Conservation (phyloP, 2,113 vertebrate genomes). For the Daboia siamensis region DNA sequence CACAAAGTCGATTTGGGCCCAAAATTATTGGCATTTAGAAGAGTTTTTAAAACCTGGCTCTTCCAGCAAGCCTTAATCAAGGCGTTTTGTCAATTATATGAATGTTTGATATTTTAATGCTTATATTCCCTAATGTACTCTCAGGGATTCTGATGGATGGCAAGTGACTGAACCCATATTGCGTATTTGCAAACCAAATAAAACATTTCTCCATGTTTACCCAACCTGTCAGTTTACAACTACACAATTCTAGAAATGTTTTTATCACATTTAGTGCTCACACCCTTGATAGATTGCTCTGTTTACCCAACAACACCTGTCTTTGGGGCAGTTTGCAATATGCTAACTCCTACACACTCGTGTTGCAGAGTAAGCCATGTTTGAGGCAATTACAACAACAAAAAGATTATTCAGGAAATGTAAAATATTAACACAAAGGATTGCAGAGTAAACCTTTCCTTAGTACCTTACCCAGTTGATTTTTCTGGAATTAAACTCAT, state of each 20-base stretch:
- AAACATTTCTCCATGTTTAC: background rate
- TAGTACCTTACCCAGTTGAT: background rate
- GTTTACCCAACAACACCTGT: background rate
- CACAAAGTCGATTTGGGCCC: background rate
- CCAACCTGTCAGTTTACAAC: background rate
- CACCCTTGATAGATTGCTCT: background rate
- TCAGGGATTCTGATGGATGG: background rate
- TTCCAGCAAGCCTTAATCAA: no score
- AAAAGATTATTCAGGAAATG: background rate
- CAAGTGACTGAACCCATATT: background rate
- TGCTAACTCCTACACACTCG: conserved; percentile 10
- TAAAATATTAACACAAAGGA: background rate
- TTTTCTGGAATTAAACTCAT: background rate
- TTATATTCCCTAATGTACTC: background rate
- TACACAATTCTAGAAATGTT: conserved; percentile 2
- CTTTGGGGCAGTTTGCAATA: background rate
- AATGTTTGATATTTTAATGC: background rate
- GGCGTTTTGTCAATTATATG: no score
- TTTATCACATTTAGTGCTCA: background rate
- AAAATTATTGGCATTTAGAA: background rate
- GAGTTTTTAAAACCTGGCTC: background rate
- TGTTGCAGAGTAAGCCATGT: background rate
- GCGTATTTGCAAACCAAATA: background rate
- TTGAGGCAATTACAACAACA: background rate
- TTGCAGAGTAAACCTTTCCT: background rate